Evolutionary conservation across 2,888 invertebrate species (phyloP).

Genomic region (Toxonevra muliebris): DNA sequence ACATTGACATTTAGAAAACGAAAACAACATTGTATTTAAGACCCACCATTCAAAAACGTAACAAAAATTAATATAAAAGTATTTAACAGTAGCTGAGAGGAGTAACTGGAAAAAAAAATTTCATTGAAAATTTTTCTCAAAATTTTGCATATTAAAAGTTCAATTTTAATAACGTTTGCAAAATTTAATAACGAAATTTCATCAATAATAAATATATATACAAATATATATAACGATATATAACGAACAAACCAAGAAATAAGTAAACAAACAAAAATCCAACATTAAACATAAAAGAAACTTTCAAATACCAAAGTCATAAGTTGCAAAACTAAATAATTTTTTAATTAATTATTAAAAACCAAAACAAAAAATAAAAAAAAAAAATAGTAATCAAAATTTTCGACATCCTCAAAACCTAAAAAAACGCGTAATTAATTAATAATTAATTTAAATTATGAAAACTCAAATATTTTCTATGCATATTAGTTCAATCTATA

Average conservation of each 20-base stretch:
- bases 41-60: no score
- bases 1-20: no score
- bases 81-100: no score
- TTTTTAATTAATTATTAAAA: not conserved
- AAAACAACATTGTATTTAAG: no score
- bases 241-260: not conserved
- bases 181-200: not conserved
- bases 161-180: not conserved
- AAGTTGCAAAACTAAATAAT: not conserved
- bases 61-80: no score
- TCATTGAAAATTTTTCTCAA: no score
- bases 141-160: slow-evolving; percentile 7
- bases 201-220: not conserved
- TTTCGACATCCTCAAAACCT: not conserved
- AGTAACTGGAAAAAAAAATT: no score
- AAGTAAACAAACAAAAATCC: not conserved
- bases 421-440: not conserved
- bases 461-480: not conserved
- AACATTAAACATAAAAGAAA: not conserved
- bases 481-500: not conserved
- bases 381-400: not conserved
- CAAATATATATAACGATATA: not conserved
- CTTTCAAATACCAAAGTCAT: not conserved
- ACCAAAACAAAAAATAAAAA: no score
- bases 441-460: not conserved